Evolutionary conservation across 2,797 vertebrate genomes (phyloP).

Genomic region (Gymnothorax reevesii): DNA sequence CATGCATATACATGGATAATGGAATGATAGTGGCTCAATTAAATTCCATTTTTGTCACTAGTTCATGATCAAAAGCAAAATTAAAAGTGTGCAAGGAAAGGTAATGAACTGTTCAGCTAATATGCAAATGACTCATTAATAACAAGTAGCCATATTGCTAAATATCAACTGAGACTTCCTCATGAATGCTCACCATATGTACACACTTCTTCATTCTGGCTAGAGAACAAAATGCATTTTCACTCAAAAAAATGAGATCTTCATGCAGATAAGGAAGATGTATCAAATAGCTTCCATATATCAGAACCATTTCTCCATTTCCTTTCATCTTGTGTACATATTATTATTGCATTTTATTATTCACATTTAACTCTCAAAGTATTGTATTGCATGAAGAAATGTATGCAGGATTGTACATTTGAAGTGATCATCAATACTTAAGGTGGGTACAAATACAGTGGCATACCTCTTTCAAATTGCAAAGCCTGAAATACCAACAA

Average conservation of each 20-base stretch:
- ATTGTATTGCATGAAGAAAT: too few species aligned
- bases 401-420: too few species aligned
- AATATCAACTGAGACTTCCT: constrained; percentile 18
- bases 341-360: too few species aligned
- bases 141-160: constrained; percentile 19
- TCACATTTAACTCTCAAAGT: too few species aligned
- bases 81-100: background rate
- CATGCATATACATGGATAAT: constrained; percentile 2
- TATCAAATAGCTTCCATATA: background rate
- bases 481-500: too few species aligned
- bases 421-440: too few species aligned
- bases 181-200: constrained; percentile 18
- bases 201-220: background rate
- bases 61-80: constrained; percentile 14
- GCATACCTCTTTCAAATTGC: too few species aligned
- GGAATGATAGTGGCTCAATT: constrained; percentile 8
- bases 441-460: too few species aligned
- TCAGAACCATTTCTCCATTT: too few species aligned
- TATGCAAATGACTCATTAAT: constrained; percentile 25
- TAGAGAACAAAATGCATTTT: background rate
- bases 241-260: background rate
- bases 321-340: too few species aligned
- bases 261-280: background rate
- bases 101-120: constrained; percentile 19
- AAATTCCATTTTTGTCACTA: background rate